Evolutionary conservation across 2,797 vertebrate genomes (phyloP), one percentile per base, ranked within the genome.

Genomic region (Protonibea diacanthus): DNA sequence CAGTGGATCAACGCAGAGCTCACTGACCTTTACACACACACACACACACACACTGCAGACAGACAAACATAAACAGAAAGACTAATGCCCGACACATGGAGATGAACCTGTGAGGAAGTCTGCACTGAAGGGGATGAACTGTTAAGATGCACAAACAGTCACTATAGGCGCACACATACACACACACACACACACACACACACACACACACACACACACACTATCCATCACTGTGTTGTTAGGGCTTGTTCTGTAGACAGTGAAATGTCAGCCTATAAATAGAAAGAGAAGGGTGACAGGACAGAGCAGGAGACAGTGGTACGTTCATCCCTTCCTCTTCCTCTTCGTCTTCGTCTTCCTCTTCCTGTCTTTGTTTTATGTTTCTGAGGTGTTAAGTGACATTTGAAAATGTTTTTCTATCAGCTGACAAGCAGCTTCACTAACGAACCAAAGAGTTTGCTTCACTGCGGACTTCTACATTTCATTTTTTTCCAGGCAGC

Each of bases 261-360:
- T 80, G 38, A 85, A 87, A 74, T 78, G 83, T 82, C 84, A 86
- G 1, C 14, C 70, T 84, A 86, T 86, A 70, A 88, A 86, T 76
- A 88, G 84, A 84, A 71, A 52, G 44, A 59, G 53, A 78, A 1
- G 57, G 69, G 47, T 75, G 82, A 67, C 53, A 49, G 75, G 70
- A 38, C 63, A 72, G 55, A 64, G 68, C 48, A 58, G 38, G 1
- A 60, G n/a, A 65, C 69, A 40, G 57, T 71, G 20, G 60, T 52
- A 66, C 71, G 13, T 18, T 23, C 29, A n/a, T 66, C 63, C 6
- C 42, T 57, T 44, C 17, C 20, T 33, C 33, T 27, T 17, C 20
- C 3, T 27, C 25, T 3, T n/a, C n/a, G n/a, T n/a, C n/a, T n/a
- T n/a, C n/a, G n/a, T 20, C 18, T 29, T n/a, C 29, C 29, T 56